phyloP scores from a whole-genome alignment of 2,797 vertebrate genomes.

The Lerista edwardsae region DNA sequence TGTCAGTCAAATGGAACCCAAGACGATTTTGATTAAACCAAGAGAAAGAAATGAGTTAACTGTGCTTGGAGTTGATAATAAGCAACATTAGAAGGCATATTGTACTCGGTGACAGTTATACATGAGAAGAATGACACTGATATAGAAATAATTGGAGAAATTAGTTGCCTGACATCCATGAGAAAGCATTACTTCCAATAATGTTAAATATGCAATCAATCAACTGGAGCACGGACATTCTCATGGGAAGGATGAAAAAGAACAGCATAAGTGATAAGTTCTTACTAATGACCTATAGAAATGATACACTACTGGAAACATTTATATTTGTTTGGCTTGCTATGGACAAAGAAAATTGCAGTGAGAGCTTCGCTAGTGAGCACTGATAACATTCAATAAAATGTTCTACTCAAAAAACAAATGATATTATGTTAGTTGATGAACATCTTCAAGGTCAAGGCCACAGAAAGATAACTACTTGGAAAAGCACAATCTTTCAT shows the following conservation, averaged over 20 bases:
- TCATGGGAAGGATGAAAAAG: slow-evolving; percentile 52
- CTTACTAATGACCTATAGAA: slow-evolving; percentile 47
- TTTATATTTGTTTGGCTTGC: slow-evolving; percentile 33
- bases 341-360: background rate
- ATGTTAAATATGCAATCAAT: slow-evolving; percentile 70
- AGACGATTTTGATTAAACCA: slow-evolving; percentile 59
- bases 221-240: slow-evolving; percentile 57
- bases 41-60: slow-evolving; percentile 52
- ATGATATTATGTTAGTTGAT: background rate
- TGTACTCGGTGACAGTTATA: slow-evolving; percentile 61
- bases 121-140: slow-evolving; percentile 68
- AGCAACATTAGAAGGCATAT: slow-evolving; percentile 48
- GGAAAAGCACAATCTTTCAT: background rate
- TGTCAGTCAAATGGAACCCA: slow-evolving; percentile 51
- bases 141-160: slow-evolving; percentile 73
- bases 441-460: background rate
- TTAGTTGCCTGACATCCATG: slow-evolving; percentile 67
- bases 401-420: background rate
- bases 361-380: background rate
- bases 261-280: slow-evolving; percentile 27
- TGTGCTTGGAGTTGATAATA: slow-evolving; percentile 57
- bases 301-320: slow-evolving; percentile 33
- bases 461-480: background rate
- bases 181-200: slow-evolving; percentile 67
- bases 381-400: background rate